Evolutionary conservation across 2,113 vertebrate genomes (phyloP).

Genomic region (Brachyhypopomus occidentalis): DNA sequence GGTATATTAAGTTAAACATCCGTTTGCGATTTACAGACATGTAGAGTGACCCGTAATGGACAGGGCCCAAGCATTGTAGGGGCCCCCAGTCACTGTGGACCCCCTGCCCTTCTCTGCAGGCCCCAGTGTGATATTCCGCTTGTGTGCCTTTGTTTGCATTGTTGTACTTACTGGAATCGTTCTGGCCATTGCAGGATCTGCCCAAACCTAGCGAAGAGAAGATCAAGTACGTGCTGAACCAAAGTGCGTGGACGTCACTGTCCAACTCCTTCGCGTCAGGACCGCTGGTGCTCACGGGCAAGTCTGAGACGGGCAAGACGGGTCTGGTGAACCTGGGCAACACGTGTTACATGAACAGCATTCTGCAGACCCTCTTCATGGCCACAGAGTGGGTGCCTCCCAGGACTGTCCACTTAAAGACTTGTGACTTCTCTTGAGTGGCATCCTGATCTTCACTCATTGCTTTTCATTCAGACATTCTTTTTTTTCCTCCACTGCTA

Average conservation of each 20-base stretch:
- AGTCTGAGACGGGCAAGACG: slow-evolving; percentile 98
- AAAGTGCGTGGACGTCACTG: slow-evolving; percentile 99
- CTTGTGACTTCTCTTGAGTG: not conserved
- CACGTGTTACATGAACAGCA: slow-evolving; percentile 98
- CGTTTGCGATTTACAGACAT: too few relatives aligned
- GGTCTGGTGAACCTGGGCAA: slow-evolving; percentile 96
- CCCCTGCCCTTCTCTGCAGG: too few relatives aligned
- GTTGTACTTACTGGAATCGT: not conserved
- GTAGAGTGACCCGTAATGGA: too few relatives aligned
- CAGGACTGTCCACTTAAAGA: not conserved
- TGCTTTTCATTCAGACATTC: too few relatives aligned
- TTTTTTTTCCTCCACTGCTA: too few relatives aligned
- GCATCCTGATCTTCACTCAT: too few relatives aligned
- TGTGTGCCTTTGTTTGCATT: too few relatives aligned
- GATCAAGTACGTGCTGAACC: slow-evolving; percentile 91
- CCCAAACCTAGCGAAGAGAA: slow-evolving; percentile 93
- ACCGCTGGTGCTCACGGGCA: slow-evolving; percentile 85
- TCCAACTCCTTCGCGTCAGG: slow-evolving; percentile 89
- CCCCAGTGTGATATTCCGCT: too few relatives aligned
- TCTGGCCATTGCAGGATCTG: slow-evolving; percentile 76
- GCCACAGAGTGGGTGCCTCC: slow-evolving; percentile 90
- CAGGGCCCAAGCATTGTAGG: too few relatives aligned
- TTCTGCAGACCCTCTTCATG: slow-evolving; percentile 97
- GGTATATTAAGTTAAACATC: too few relatives aligned
- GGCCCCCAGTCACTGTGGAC: too few relatives aligned